phyloP scores from a whole-genome alignment of 2,113 vertebrate genomes.

The Pterocles burchelli region DNA sequence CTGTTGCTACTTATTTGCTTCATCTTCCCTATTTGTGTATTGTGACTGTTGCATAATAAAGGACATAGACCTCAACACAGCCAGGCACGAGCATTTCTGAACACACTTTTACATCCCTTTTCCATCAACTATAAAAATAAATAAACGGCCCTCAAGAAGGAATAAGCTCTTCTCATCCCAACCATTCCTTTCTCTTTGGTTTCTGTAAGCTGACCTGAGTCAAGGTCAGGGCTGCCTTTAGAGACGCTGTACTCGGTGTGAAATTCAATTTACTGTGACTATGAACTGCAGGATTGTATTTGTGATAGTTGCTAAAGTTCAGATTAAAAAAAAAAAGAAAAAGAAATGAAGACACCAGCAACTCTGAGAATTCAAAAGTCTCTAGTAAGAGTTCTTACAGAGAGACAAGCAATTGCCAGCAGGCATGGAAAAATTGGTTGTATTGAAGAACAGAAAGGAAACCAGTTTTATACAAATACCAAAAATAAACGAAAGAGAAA shows the following conservation, averaged over 20 bases:
- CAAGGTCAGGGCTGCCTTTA: not conserved
- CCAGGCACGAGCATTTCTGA: not conserved
- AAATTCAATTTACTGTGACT: slow-evolving; percentile 8
- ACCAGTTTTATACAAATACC: not conserved
- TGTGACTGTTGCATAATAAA: not conserved
- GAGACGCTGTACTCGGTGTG: not conserved
- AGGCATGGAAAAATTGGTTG: not conserved
- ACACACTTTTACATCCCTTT: not conserved
- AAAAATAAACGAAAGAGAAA: not conserved
- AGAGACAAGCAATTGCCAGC: not conserved
- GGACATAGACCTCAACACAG: not conserved
- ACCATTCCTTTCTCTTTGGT: not conserved
- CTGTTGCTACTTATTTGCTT: not conserved
- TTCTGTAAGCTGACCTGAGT: not conserved
- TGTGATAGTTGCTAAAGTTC: not conserved
- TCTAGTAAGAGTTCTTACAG: not conserved
- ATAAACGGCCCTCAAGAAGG: not conserved
- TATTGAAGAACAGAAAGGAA: not conserved
- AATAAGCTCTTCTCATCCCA: not conserved
- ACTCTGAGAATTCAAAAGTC: not conserved
- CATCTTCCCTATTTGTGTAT: not conserved
- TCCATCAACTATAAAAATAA: not conserved
- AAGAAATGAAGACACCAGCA: not conserved
- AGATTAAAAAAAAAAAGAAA: not conserved
- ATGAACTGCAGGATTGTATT: not conserved